Percentiles rank a stretch among this genome's conserved stretches.
Evolutionary conservation across 2,113 vertebrate species (phyloP).

Genomic region (Plotosus lineatus): DNA sequence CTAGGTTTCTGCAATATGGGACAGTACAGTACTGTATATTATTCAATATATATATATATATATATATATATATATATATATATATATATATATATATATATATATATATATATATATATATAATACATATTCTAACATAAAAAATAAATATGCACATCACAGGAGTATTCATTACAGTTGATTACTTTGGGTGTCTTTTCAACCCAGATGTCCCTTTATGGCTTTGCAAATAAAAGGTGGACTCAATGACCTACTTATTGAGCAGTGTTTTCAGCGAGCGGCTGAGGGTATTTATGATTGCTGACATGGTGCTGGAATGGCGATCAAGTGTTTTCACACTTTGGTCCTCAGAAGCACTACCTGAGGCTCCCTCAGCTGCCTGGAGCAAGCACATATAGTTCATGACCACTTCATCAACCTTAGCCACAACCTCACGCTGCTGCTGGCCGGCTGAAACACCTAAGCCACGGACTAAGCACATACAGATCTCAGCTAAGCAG

Average conservation of each 20-base stretch:
- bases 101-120: constrained; percentile 59
- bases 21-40: constrained; percentile 42
- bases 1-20: constrained; percentile 38
- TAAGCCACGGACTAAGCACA: constrained; percentile 90
- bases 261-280: constrained; percentile 98
- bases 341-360: constrained; percentile 81
- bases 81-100: constrained; percentile 54
- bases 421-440: constrained; percentile 90
- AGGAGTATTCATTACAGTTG: constrained; percentile 78
- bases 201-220: constrained; percentile 82
- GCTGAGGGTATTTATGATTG: constrained; percentile 96
- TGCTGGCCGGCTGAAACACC: constrained; percentile 80
- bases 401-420: constrained; percentile 92
- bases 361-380: constrained; percentile 87
- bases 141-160: constrained; percentile 89
- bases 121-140: constrained; percentile 81
- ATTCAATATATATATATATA: constrained; percentile 55
- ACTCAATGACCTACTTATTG: constrained; percentile 82
- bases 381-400: constrained; percentile 96
- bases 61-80: constrained; percentile 58
- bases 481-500: constrained; percentile 94
- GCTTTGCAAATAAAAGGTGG: constrained; percentile 82
- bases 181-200: constrained; percentile 52
- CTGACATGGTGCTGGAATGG: constrained; percentile 93
- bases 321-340: constrained; percentile 87